phyloP scores from a whole-genome alignment of 2,113 vertebrate species.

The Myrmecophaga tridactyla region DNA sequence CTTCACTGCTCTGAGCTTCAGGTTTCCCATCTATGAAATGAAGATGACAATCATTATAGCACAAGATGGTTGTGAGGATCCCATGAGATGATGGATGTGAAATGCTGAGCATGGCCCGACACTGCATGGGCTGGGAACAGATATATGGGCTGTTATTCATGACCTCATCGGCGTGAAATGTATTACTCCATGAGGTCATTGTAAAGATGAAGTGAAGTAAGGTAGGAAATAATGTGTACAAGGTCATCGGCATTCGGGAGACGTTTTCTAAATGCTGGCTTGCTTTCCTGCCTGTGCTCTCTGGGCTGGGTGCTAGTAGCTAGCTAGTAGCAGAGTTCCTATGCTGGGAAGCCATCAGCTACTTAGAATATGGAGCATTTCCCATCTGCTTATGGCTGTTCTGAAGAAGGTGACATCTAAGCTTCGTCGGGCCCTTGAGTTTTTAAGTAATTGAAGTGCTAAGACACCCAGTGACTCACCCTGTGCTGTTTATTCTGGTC shows the following conservation, averaged over 20 bases:
- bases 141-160: neutral
- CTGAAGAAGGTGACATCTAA: slow-evolving; percentile 73
- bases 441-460: slow-evolving; percentile 76
- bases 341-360: slow-evolving; percentile 30
- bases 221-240: neutral
- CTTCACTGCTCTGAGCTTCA: neutral
- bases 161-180: neutral
- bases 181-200: slow-evolving; percentile 32
- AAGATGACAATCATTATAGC: neutral
- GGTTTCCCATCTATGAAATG: neutral
- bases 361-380: slow-evolving; percentile 31
- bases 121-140: neutral
- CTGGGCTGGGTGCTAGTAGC: neutral
- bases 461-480: slow-evolving; percentile 73
- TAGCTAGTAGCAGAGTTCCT: slow-evolving; percentile 30
- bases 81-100: neutral
- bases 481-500: slow-evolving; percentile 75
- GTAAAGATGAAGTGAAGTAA: neutral
- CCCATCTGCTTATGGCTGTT: slow-evolving; percentile 67
- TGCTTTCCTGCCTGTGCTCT: neutral
- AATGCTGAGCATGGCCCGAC: neutral
- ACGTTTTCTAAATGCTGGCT: neutral
- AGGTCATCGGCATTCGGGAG: neutral
- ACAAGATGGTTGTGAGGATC: neutral
- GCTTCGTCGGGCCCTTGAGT: slow-evolving; percentile 65